Evolutionary conservation across 2,888 invertebrate species (phyloP).

Genomic region (Harpagoxenus sublaevis): DNA sequence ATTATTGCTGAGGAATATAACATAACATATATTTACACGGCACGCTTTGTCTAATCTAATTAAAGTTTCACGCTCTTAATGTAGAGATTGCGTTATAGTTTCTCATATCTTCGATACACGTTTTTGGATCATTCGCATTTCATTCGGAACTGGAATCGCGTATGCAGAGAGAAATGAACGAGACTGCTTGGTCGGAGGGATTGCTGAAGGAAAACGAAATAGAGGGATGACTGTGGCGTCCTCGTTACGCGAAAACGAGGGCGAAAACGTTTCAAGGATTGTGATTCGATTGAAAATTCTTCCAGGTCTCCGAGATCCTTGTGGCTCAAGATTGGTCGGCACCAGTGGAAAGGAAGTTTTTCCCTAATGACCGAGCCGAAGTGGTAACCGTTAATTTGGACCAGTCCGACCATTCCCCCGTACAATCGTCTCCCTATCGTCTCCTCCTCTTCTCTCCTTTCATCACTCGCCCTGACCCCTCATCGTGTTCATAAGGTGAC

Average conservation of each 20-base stretch:
- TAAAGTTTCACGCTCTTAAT: conserved; percentile 5
- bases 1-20: not conserved
- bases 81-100: not conserved
- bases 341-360: conserved; percentile 79
- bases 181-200: conserved; percentile 35
- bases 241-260: conserved; percentile 75
- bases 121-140: conserved; percentile 37
- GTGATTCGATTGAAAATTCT: conserved; percentile 80
- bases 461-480: conserved; percentile 62
- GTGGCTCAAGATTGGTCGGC: conserved; percentile 73
- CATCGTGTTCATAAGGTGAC: conserved; percentile 81
- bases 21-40: not conserved
- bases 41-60: not conserved
- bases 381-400: conserved; percentile 83
- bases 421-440: conserved; percentile 64
- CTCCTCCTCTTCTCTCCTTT: conserved; percentile 53
- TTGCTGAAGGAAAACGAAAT: conserved; percentile 43
- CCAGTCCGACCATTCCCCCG: conserved; percentile 58
- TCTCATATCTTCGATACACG: not conserved
- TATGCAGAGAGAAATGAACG: conserved; percentile 55
- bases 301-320: conserved; percentile 69
- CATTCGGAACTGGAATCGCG: conserved; percentile 59
- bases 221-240: conserved; percentile 64
- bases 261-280: conserved; percentile 75
- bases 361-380: conserved; percentile 81